A percentile compares a stretch with the other conserved stretches of the same genome.
Evolutionary conservation across 2,113 vertebrate genomes (phyloP).

Genomic region (Ceyx margarethae): DNA sequence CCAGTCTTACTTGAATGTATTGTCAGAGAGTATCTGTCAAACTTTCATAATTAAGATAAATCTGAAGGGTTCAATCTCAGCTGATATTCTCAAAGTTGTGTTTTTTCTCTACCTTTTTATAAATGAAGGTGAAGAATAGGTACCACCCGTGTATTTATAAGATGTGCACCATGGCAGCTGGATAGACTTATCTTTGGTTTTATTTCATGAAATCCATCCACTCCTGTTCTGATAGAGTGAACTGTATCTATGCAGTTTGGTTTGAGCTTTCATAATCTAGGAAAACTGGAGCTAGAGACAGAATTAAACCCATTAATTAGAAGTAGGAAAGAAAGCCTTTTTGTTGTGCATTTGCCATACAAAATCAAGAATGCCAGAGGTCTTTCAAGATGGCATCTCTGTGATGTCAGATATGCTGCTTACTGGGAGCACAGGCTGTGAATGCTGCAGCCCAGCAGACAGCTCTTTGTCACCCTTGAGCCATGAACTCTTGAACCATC

Average conservation of each 20-base stretch:
- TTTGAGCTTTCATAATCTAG: neutral
- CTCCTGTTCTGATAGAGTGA: neutral
- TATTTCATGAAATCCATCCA: neutral
- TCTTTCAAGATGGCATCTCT: neutral
- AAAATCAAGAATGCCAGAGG: neutral
- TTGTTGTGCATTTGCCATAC: neutral
- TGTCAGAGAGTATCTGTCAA: conserved; percentile 38
- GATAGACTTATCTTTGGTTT: conserved; percentile 31
- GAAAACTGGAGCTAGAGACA: neutral
- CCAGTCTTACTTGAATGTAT: neutral
- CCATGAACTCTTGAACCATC: neutral
- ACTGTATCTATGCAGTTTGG: neutral
- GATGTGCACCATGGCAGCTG: neutral
- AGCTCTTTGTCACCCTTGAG: neutral
- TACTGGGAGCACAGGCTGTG: neutral
- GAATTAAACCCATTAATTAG: neutral
- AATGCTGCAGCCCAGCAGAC: neutral
- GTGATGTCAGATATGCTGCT: neutral
- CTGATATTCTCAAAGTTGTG: conserved; percentile 11
- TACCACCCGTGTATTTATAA: neutral
- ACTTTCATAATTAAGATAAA: conserved; percentile 59
- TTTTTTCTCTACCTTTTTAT: conserved; percentile 27
- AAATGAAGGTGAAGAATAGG: conserved; percentile 53
- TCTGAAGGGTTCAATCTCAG: neutral
- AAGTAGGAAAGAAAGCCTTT: neutral